Conservation (phyloP, 2,113 vertebrate species). For the Megaptera novaeangliae region DNA sequence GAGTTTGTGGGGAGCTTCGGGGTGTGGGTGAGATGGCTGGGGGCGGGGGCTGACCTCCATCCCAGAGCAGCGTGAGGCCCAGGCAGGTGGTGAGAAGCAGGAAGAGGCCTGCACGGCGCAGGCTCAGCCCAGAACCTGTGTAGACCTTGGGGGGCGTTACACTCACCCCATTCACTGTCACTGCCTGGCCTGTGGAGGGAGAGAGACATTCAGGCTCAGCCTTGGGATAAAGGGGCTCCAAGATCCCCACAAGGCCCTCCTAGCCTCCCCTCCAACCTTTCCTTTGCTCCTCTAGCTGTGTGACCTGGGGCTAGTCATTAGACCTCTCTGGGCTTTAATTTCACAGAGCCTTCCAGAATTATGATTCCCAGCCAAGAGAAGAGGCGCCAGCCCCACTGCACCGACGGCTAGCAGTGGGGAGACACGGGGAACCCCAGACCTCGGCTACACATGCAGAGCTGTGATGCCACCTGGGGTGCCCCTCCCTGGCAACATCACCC, state of each 20-base stretch:
- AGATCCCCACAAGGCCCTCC: not conserved
- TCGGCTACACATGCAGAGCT: accelerated
- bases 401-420: not conserved
- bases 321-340: not conserved
- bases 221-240: not conserved
- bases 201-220: not conserved
- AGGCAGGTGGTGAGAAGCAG: constrained; percentile 84
- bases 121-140: constrained; percentile 85
- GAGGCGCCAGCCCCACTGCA: not conserved
- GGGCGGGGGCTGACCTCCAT: constrained; percentile 84
- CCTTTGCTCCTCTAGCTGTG: not conserved
- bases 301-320: not conserved
- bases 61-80: constrained; percentile 89
- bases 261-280: not conserved
- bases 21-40: accelerated
- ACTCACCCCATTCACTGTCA: constrained; percentile 88
- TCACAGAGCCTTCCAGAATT: not conserved
- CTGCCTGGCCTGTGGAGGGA: constrained; percentile 82
- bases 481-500: not conserved
- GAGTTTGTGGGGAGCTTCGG: accelerated
- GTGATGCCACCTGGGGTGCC: accelerated
- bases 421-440: not conserved
- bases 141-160: constrained; percentile 87
- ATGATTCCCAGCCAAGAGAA: not conserved
- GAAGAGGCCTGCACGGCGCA: constrained; percentile 85